Conservation (phyloP, 2,113 vertebrate genomes). For the Calypte anna region DNA sequence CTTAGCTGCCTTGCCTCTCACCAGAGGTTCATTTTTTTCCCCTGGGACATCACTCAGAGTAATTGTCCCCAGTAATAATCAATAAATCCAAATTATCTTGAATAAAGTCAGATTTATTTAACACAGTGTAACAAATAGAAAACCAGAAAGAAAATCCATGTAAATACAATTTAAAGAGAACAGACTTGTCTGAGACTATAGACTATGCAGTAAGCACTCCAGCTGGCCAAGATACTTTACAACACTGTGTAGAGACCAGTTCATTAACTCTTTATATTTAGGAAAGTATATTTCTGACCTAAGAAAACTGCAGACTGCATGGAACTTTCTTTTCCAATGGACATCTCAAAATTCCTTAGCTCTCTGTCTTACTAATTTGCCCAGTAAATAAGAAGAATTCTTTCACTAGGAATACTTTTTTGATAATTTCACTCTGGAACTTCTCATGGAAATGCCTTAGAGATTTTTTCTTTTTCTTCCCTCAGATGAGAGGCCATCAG, state of each 20-base stretch:
- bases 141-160: slow-evolving; percentile 69
- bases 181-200: slow-evolving; percentile 41
- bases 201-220: neutral
- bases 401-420: neutral
- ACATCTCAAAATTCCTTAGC: neutral
- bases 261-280: neutral
- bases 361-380: neutral
- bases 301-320: neutral
- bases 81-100: slow-evolving; percentile 74
- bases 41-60: slow-evolving; percentile 54
- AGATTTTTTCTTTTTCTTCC: neutral
- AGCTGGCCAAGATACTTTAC: slow-evolving; percentile 5
- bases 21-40: slow-evolving; percentile 53
- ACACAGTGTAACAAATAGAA: slow-evolving; percentile 68
- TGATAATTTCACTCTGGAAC: neutral
- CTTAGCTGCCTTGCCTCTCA: neutral
- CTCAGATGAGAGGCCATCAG: neutral
- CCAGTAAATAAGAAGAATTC: neutral
- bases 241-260: neutral
- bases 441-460: neutral
- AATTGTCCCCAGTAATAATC: slow-evolving; percentile 68
- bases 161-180: slow-evolving; percentile 65
- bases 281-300: neutral
- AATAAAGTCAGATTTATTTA: slow-evolving; percentile 75
- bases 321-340: neutral